Conservation (phyloP, 53 echinoderm and acorn worm species). For the Hippasteria phrygiana region DNA sequence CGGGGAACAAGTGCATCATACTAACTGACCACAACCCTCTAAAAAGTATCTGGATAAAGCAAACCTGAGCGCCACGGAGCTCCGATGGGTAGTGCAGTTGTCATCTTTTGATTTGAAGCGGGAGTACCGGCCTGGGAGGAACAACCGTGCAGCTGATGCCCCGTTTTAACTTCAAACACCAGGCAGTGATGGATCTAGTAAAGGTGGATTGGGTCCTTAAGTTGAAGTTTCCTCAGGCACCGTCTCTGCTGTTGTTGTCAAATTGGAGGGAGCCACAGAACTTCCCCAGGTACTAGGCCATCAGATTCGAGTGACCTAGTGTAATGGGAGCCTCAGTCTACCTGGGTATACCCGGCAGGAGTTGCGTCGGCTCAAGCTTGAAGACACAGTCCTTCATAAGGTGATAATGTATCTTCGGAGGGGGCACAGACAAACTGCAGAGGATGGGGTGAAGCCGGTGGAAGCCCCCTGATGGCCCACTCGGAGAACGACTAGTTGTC, state of each 20-base stretch:
- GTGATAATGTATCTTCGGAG: slow-evolving; percentile 23
- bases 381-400: neutral
- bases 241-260: neutral
- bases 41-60: slow-evolving; percentile 41
- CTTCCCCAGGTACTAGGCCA: slow-evolving; percentile 5
- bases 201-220: neutral
- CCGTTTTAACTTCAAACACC: neutral
- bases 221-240: neutral
- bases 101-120: slow-evolving; percentile 19
- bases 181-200: neutral
- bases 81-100: slow-evolving; percentile 42
- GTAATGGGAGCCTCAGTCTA: slow-evolving; percentile 17
- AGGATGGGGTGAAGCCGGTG: slow-evolving; percentile 6
- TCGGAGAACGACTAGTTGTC: neutral
- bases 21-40: slow-evolving; percentile 58
- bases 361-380: neutral
- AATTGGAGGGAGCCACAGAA: neutral
- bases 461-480: neutral
- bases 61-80: slow-evolving; percentile 34
- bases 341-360: slow-evolving; percentile 32
- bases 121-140: slow-evolving; percentile 18
- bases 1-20: slow-evolving; percentile 9
- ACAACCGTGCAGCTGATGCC: slow-evolving; percentile 14
- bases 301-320: neutral
- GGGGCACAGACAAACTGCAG: neutral